Base-by-base conservation (phyloP, 1,140 invertebrate species). In the Pseudoatta argentina region DNA sequence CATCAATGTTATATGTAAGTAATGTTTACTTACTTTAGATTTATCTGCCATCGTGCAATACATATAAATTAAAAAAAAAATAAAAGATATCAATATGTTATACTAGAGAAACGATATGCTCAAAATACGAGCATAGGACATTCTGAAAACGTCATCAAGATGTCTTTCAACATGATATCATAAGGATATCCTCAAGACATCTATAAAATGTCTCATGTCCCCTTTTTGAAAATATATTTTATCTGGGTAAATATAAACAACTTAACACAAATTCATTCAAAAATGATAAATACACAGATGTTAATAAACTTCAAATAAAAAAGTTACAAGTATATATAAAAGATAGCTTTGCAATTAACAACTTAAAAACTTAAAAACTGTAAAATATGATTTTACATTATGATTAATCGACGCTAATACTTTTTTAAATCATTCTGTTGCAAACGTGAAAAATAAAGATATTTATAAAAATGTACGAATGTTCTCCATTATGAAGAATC, bases 381-480 rank as follows among this genome's bases (percentile, higher is more conserved):
- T 57, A 39, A n/a, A 61, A 76, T 18, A 39, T 34, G 2, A 59
- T 39, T 76, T 76, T 7, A 24, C 7, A 57, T 39, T 61, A 61
- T 14, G 21, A 39, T 39, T 39, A 39, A 39, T 39, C 1, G 34
- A 63, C 14, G n/a, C 4, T 34, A 34, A 34, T 30, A 7, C n/a
- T 24, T 69, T 44, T 57, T 55, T 14, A 12, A 10, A 55, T 30
- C n/a, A 51, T 30, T 71, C 14, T 51, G 12, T 73, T 16, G 10
- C 27, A 6, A 75, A 10, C 24, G 24, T 24, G 4, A 63, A 12
- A 2, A 63, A 44, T 21, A 61, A 44, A 61, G 0, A 48, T 48
- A 30, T 85, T 86, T 51, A 72, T 86, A 51, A 57, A 72, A 88
- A 63, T 55, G 69, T 53, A 14, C 27, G 24, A 53, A 79, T 72